Percentiles rank a stretch among this genome's conserved stretches.
Conservation (phyloP, 1,140 invertebrate species). For the Palaemon carinicauda region DNA sequence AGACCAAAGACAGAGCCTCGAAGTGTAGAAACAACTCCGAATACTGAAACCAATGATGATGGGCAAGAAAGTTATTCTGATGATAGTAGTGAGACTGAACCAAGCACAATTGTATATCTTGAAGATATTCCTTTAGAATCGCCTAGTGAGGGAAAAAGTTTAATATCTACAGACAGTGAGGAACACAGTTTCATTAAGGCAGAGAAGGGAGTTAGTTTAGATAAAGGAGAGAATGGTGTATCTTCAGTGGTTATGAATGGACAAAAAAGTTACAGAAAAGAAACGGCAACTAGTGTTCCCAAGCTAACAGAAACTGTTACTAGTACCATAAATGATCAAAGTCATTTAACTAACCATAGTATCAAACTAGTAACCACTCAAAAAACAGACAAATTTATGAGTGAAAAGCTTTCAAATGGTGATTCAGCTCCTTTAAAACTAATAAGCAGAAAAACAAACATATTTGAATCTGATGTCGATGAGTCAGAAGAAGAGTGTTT, state of each 20-base stretch:
- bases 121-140: constrained; percentile 11
- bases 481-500: constrained; percentile 47
- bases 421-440: neutral
- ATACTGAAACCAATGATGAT: neutral
- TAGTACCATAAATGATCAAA: too few species aligned
- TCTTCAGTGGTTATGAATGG: neutral
- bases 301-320: too few species aligned
- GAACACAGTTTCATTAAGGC: neutral
- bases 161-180: neutral
- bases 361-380: too few species aligned
- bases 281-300: neutral
- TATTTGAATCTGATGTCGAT: neutral
- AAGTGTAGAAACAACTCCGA: too few species aligned
- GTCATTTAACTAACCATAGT: too few species aligned
- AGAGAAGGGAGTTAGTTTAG: neutral
- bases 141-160: neutral
- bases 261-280: neutral
- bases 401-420: neutral
- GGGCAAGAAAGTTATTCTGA: constrained; percentile 31
- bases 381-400: too few species aligned
- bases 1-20: too few species aligned
- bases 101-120: constrained; percentile 37
- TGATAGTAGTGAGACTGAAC: constrained; percentile 44
- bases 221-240: neutral
- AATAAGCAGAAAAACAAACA: neutral